These are phyloP conservation scores for Microcebus tavaratra DNA, from an alignment of 2,113 vertebrate genomes.

Conservation along the genomic window DNA sequence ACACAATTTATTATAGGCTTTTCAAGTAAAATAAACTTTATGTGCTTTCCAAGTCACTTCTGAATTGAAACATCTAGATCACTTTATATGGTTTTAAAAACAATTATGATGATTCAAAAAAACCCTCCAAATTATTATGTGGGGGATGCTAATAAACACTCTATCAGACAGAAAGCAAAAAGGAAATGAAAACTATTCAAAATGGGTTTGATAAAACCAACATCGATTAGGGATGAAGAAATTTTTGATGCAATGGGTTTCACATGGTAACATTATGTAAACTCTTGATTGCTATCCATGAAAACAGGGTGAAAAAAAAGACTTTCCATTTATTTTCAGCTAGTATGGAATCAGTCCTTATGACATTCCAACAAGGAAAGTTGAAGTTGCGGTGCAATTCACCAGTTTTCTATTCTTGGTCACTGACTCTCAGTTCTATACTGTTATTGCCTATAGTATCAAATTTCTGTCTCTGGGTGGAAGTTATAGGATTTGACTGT, in stretches of 20 bases:
- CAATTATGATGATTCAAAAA: background rate
- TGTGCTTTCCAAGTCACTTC: background rate
- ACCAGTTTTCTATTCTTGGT: background rate
- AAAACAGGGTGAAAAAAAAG: background rate
- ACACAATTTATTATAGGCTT: background rate
- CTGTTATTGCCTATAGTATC: background rate
- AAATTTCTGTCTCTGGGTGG: background rate
- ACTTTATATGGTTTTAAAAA: background rate
- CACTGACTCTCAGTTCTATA: rapidly evolving
- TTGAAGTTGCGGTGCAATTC: background rate
- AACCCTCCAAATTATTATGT: background rate
- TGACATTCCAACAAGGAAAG: background rate
- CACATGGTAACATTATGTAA: background rate
- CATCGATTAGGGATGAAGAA: background rate
- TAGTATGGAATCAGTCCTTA: background rate
- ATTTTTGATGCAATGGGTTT: background rate
- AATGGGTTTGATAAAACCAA: background rate
- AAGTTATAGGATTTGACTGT: background rate
- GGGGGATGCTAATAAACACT: background rate
- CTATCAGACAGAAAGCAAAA: background rate
- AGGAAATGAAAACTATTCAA: background rate
- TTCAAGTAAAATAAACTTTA: conserved; percentile 16
- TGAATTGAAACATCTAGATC: background rate
- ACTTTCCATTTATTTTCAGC: background rate
- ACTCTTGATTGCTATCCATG: background rate